Conservation (phyloP, 2,797 vertebrate species). For the Anableps anableps region DNA sequence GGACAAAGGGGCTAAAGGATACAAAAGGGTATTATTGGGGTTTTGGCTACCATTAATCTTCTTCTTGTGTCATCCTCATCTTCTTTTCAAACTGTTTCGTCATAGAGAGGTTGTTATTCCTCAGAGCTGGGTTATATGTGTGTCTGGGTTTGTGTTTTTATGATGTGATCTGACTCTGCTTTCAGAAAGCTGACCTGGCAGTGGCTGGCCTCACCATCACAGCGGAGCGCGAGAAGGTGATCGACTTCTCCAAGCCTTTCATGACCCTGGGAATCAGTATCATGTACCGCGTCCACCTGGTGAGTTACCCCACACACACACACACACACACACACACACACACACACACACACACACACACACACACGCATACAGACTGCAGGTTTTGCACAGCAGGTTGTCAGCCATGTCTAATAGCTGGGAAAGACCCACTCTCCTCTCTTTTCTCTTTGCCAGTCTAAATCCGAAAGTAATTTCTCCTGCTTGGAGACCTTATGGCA, state of each 20-base stretch:
- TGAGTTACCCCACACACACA: slow-evolving; percentile 76
- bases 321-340: too few relatives aligned
- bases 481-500: slow-evolving; percentile 21
- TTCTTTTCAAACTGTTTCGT: slow-evolving; percentile 31
- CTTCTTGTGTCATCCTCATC: slow-evolving; percentile 34
- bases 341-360: neutral
- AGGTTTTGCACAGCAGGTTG: slow-evolving; percentile 30
- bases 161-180: slow-evolving; percentile 38
- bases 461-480: slow-evolving; percentile 43
- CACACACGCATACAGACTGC: slow-evolving; percentile 16
- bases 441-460: slow-evolving; percentile 29
- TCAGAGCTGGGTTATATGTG: neutral
- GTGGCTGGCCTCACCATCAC: slow-evolving; percentile 97
- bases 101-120: slow-evolving; percentile 13
- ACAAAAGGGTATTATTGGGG: slow-evolving; percentile 51
- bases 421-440: slow-evolving; percentile 40
- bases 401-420: slow-evolving; percentile 50
- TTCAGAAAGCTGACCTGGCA: slow-evolving; percentile 96
- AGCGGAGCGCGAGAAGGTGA: slow-evolving; percentile 97
- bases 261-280: slow-evolving; percentile 99
- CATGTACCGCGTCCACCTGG: slow-evolving; percentile 98
- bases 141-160: slow-evolving; percentile 11
- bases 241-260: slow-evolving; percentile 99
- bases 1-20: slow-evolving; percentile 45
- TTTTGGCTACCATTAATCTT: slow-evolving; percentile 28